Conservation (phyloP, 2,113 vertebrate species). For the Malaclemys terrapin region DNA sequence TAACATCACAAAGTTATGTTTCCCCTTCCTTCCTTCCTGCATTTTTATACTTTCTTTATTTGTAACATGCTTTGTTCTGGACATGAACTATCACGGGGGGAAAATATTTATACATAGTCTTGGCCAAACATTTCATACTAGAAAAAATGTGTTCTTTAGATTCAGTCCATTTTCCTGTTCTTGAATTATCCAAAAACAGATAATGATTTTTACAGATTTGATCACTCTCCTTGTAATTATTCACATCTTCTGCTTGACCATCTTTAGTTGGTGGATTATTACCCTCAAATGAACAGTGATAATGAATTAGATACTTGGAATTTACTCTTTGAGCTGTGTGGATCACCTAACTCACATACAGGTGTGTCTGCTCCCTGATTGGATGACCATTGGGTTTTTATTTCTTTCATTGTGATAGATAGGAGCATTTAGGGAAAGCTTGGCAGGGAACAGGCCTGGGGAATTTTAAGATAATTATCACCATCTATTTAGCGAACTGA, state of each 20-base stretch:
- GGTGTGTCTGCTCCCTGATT: neutral
- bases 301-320: rapidly evolving
- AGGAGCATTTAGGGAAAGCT: neutral
- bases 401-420: neutral
- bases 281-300: neutral
- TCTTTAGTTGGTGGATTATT: neutral
- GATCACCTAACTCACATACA: neutral
- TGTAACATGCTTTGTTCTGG: constrained; percentile 33
- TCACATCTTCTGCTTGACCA: neutral
- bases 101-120: neutral
- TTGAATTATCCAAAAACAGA: neutral
- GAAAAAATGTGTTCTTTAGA: neutral
- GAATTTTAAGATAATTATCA: neutral
- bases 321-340: rapidly evolving
- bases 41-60: constrained; percentile 40
- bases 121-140: neutral
- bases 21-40: constrained; percentile 10
- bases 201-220: neutral
- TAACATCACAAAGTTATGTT: constrained; percentile 16
- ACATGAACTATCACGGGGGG: neutral
- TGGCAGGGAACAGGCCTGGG: rapidly evolving
- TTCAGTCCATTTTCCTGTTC: neutral
- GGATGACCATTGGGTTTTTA: rapidly evolving
- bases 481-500: neutral
- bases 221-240: neutral